Percentiles rank a stretch among this genome's conserved stretches.
phyloP scores from a whole-genome alignment of 2,888 invertebrate genomes.

The Brenthis ino region DNA sequence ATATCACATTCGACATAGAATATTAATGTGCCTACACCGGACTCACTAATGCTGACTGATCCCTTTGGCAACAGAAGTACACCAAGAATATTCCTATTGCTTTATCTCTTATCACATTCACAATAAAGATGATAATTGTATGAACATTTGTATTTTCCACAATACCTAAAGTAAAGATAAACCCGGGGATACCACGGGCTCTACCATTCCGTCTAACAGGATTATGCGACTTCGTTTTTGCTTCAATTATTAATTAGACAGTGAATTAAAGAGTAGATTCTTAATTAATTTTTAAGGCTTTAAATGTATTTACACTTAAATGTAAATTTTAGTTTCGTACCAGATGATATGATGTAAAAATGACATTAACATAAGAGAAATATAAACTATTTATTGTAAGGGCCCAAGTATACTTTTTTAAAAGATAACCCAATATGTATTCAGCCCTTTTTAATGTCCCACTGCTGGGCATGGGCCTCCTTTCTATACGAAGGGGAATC shows the following conservation, averaged over 20 bases:
- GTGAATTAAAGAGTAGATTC: slow-evolving; percentile 40
- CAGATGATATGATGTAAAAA: too few species aligned
- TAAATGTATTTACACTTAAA: slow-evolving; percentile 18
- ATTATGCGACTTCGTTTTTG: slow-evolving; percentile 69
- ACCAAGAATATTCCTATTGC: slow-evolving; percentile 25
- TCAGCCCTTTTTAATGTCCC: too few species aligned
- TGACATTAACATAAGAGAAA: too few species aligned
- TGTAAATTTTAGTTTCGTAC: neutral
- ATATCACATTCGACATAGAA: slow-evolving; percentile 74
- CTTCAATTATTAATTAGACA: slow-evolving; percentile 61
- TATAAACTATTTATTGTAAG: too few species aligned
- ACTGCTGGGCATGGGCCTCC: too few species aligned
- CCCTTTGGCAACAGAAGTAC: slow-evolving; percentile 45
- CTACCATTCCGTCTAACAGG: slow-evolving; percentile 59
- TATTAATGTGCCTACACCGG: slow-evolving; percentile 66
- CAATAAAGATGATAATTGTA: slow-evolving; percentile 26
- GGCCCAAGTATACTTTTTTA: too few species aligned
- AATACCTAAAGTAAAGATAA: slow-evolving; percentile 37
- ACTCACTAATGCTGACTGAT: slow-evolving; percentile 65
- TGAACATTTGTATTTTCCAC: slow-evolving; percentile 16
- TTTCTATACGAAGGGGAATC: too few species aligned
- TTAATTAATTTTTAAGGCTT: slow-evolving; percentile 36
- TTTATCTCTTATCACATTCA: slow-evolving; percentile 20
- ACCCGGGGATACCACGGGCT: slow-evolving; percentile 48
- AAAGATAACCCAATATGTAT: too few species aligned